A percentile compares a stretch with the other conserved stretches of the same genome.
phyloP scores from a whole-genome alignment of 2,888 invertebrate species.

The Microplitis deprimator region DNA sequence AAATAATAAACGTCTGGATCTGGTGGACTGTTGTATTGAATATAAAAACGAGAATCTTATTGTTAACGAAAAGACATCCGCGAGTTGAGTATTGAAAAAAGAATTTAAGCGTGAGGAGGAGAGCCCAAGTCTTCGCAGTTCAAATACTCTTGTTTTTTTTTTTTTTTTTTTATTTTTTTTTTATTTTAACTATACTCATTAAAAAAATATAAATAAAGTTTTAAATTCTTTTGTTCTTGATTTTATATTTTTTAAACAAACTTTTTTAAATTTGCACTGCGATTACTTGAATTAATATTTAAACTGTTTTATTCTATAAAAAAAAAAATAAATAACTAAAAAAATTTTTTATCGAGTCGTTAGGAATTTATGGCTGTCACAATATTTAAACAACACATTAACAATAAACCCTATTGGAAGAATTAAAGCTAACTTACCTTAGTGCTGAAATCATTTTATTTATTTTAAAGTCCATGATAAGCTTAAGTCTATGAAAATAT shows the following conservation, averaged over 20 bases:
- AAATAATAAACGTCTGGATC: slow-evolving; percentile 34
- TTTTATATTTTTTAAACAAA: background rate
- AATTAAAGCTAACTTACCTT: slow-evolving; percentile 65
- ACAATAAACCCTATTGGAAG: slow-evolving; percentile 51
- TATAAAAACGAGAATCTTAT: slow-evolving; percentile 29
- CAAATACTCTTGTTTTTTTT: background rate
- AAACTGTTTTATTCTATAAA: slow-evolving; percentile 9
- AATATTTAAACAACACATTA: slow-evolving; percentile 49
- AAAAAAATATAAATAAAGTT: background rate
- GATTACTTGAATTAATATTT: slow-evolving; percentile 10
- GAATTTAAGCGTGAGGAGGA: slow-evolving; percentile 30
- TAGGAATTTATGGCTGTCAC: slow-evolving; percentile 59
- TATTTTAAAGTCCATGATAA: slow-evolving; percentile 11
- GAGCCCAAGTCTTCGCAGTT: slow-evolving; percentile 26
- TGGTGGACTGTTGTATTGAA: slow-evolving; percentile 3
- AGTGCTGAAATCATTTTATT: slow-evolving; percentile 58
- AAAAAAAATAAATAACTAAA: slow-evolving; percentile 20
- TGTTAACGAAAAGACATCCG: slow-evolving; percentile 23
- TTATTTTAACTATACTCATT: background rate
- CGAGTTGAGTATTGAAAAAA: slow-evolving; percentile 9
- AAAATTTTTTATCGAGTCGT: slow-evolving; percentile 47
- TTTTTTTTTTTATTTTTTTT: slow-evolving; percentile 1
- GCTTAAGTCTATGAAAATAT: slow-evolving; percentile 17
- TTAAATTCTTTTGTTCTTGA: background rate
- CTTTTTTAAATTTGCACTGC: slow-evolving; percentile 16